Conservation (phyloP, 2,888 invertebrate genomes). For the Agrochola litura region DNA sequence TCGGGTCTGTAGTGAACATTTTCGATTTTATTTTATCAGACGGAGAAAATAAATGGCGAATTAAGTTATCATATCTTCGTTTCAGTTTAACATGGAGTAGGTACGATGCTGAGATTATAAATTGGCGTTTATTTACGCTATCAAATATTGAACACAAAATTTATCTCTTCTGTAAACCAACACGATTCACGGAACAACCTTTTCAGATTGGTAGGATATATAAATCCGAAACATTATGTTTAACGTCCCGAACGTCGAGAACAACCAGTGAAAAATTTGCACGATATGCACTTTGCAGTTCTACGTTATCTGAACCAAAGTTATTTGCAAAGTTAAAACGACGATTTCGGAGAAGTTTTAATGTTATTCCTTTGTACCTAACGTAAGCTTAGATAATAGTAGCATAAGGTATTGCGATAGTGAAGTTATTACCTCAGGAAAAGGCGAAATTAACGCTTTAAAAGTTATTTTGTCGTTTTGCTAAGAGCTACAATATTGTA, state of each 20-base stretch:
- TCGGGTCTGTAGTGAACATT: conserved; percentile 4
- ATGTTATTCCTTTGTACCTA: conserved; percentile 43
- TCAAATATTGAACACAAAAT: conserved; percentile 27
- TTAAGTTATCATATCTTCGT: conserved; percentile 11
- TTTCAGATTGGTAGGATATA: conserved; percentile 22
- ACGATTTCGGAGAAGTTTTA: conserved; percentile 49
- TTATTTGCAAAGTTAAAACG: conserved; percentile 55
- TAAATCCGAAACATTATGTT: conserved; percentile 38
- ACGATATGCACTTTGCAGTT: conserved; percentile 45
- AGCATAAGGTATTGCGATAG: neutral
- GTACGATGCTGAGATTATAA: neutral
- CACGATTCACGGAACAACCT: conserved; percentile 6
- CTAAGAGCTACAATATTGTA: neutral
- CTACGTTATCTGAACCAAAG: conserved; percentile 46
- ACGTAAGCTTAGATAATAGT: conserved; percentile 27
- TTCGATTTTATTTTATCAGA: conserved; percentile 35
- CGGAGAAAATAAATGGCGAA: conserved; percentile 8
- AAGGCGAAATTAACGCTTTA: conserved; percentile 8
- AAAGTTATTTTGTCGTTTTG: neutral
- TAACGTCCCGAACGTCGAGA: conserved; percentile 8
- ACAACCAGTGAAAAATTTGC: conserved; percentile 44
- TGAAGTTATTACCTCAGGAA: neutral
- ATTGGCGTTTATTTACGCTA: neutral
- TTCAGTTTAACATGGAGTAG: neutral
- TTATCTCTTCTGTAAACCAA: conserved; percentile 14